These are phyloP conservation scores for Macrochelys suwanniensis DNA, from an alignment of 2,797 vertebrate species.

Conservation along the genomic window DNA sequence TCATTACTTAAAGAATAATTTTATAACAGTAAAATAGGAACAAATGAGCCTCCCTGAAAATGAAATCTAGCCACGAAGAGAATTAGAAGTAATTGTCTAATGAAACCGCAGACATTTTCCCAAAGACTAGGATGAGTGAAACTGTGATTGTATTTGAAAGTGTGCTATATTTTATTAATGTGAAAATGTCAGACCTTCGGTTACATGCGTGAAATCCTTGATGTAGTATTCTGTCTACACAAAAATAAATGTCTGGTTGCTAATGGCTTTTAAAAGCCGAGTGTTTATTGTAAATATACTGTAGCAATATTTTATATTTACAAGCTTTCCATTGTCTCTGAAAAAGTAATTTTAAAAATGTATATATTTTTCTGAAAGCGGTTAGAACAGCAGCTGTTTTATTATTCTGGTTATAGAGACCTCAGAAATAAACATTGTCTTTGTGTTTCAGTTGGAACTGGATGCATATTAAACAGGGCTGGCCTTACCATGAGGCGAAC, in stretches of 20 bases:
- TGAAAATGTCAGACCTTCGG: background rate
- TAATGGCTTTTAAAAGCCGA: background rate
- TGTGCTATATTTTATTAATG: background rate
- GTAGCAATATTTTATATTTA: background rate
- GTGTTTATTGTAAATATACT: fast-evolving
- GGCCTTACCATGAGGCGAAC: no score
- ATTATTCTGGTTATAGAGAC: background rate
- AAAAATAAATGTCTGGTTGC: background rate
- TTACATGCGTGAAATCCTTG: background rate
- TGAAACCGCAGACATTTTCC: background rate
- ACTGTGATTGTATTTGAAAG: background rate
- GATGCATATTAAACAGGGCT: background rate
- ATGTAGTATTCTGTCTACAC: background rate
- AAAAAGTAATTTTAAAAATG: background rate
- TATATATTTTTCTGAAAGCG: background rate
- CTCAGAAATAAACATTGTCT: background rate
- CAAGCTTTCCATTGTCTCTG: background rate
- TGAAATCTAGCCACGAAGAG: background rate
- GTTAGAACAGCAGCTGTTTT: background rate
- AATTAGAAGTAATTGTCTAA: background rate
- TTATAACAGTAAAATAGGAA: background rate
- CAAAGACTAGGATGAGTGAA: background rate
- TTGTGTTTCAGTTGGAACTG: background rate
- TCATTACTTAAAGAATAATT: background rate
- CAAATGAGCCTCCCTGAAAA: background rate